phyloP scores from a whole-genome alignment of 2,888 invertebrate genomes.

The Dexiosoma caninum region DNA sequence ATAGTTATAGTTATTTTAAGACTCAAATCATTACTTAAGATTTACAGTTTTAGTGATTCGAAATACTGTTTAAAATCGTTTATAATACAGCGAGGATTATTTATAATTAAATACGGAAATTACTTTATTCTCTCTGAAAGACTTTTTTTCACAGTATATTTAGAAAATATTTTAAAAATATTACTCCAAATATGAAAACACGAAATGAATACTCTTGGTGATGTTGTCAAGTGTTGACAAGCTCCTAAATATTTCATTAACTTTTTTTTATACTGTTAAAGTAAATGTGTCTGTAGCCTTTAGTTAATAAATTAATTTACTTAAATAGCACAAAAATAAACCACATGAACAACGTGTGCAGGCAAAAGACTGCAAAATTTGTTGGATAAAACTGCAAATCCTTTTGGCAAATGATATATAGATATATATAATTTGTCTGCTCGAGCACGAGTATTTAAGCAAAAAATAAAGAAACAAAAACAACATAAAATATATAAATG shows the following conservation, averaged over 20 bases:
- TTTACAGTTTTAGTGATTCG: too few relatives aligned
- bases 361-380: not conserved
- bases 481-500: slow-evolving; percentile 37
- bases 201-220: too few relatives aligned
- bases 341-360: not conserved
- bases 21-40: too few relatives aligned
- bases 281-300: slow-evolving; percentile 24
- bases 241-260: not conserved
- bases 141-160: too few relatives aligned
- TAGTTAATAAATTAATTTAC: slow-evolving; percentile 49
- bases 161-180: too few relatives aligned
- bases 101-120: too few relatives aligned
- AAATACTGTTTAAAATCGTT: too few relatives aligned
- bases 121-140: too few relatives aligned
- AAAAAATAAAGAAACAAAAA: not conserved
- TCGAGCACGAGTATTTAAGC: slow-evolving; percentile 9
- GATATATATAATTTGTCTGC: slow-evolving; percentile 54
- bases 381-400: slow-evolving; percentile 18
- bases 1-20: too few relatives aligned
- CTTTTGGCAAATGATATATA: slow-evolving; percentile 53
- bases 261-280: slow-evolving; percentile 3
- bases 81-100: too few relatives aligned
- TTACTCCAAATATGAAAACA: too few relatives aligned
- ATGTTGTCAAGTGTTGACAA: too few relatives aligned
- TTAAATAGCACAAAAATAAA: slow-evolving; percentile 23